Evolutionary conservation across 2,113 vertebrate genomes (phyloP).

Genomic region (Colossoma macropomum): DNA sequence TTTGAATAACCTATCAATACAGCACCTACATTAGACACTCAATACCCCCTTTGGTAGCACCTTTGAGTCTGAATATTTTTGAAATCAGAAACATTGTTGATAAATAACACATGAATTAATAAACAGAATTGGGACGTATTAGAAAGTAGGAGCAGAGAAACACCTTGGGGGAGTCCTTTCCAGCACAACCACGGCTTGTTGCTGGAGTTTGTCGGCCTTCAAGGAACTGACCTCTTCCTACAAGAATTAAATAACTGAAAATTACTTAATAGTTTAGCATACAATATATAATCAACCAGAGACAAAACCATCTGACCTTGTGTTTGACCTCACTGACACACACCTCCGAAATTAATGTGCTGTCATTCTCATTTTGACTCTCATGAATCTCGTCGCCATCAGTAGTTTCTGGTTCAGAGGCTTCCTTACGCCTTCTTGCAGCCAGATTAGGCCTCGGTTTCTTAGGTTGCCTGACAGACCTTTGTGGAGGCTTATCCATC

Average conservation of each 20-base stretch:
- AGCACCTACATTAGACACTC: neutral
- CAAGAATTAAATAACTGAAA: neutral
- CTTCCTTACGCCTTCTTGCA: conserved; percentile 6
- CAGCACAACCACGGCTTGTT: conserved; percentile 40
- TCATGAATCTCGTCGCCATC: neutral
- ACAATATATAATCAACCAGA: neutral
- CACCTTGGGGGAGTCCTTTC: conserved; percentile 51
- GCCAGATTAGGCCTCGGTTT: conserved; percentile 22
- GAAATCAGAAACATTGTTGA: too few relatives aligned
- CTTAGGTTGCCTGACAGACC: conserved; percentile 6
- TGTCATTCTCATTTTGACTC: conserved; percentile 15
- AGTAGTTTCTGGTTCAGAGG: neutral
- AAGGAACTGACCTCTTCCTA: conserved; percentile 3
- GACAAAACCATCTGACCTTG: neutral
- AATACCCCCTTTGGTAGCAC: too few relatives aligned
- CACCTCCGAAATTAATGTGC: conserved; percentile 22
- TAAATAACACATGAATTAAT: neutral
- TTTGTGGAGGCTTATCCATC: neutral
- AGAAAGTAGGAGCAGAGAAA: neutral
- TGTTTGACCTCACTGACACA: neutral
- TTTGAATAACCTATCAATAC: neutral
- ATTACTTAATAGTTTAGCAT: neutral
- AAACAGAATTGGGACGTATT: neutral
- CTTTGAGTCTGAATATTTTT: too few relatives aligned
- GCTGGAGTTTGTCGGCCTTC: conserved; percentile 31